Conservation (phyloP, 2,888 invertebrate species). For the Thelaira solivaga region DNA sequence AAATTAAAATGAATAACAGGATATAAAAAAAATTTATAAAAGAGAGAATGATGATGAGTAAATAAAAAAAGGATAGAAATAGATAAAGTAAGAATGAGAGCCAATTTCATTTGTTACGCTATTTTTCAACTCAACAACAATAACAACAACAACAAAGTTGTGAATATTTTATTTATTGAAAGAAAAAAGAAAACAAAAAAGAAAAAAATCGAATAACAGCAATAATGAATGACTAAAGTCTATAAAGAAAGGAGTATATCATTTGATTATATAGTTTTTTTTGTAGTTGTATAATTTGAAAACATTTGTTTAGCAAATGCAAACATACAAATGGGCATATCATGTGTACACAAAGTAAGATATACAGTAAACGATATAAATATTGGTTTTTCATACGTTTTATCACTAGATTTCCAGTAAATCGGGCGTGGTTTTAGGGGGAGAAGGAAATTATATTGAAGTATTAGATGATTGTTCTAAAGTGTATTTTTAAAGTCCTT, state of each 20-base stretch:
- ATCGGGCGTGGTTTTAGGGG: too few species aligned
- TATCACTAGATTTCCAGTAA: too few species aligned
- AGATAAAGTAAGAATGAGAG: conserved; percentile 10
- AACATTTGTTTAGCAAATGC: conserved; percentile 22
- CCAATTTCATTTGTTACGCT: conserved; percentile 52
- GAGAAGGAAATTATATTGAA: too few species aligned
- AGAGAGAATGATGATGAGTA: not conserved
- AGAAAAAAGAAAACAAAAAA: too few species aligned
- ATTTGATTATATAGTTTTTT: conserved; percentile 38
- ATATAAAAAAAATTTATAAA: not conserved
- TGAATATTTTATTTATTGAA: too few species aligned
- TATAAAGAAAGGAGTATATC: conserved; percentile 28
- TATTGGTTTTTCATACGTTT: not conserved
- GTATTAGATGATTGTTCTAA: too few species aligned
- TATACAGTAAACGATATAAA: not conserved
- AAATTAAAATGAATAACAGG: conserved; percentile 20
- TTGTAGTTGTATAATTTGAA: conserved; percentile 9
- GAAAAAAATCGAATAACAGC: not conserved
- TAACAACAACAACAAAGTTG: not conserved
- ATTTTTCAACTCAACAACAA: conserved; percentile 32
- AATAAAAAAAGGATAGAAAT: not conserved
- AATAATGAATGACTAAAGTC: conserved; percentile 25
- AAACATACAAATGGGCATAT: not conserved
- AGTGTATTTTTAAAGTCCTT: too few species aligned
- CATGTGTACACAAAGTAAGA: not conserved